Base-by-base conservation (phyloP, 2,113 vertebrate species). In the Megalops atlanticus region DNA sequence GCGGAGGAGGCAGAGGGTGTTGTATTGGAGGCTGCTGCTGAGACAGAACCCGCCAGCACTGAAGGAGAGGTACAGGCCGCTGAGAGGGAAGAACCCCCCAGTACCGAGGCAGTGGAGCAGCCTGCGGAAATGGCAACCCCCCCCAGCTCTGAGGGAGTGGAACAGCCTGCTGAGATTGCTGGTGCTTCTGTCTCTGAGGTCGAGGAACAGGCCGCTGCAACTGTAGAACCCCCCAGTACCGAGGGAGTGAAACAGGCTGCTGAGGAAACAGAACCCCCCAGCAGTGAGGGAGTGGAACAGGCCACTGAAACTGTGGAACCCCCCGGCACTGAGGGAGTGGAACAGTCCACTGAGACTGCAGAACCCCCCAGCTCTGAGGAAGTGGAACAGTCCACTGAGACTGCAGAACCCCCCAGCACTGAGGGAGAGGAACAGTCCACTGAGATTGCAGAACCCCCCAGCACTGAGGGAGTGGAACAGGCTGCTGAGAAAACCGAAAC, bases 1-100 rank as follows among this genome's bases (percentile, higher is more conserved):
- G 86, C 88, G 15, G 79, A 92, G 38, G 91, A 90, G 18, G 52
- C n/a, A 24, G 52, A n/a, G 52, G 21, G 3, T 58, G 52, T 58
- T 18, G 52, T 18, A 21, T 1, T n/a, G 33, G 38, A 24, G 54
- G 38, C 4, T 27, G 12, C 14, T 0, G 31, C 8, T 16, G 47
- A 15, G 74, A 41, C 41, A n/a, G n/a, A n/a, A n/a, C n/a, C n/a
- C n/a, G n/a, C n/a, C n/a, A n/a, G n/a, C n/a, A 58, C 31, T 18
- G 54, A 58, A 24, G 31, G 36, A n/a, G 47, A 36, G 16, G 36
- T 7, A 33, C 76, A 38, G 12, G 3, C 76, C 15, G 38, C 33
- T 21, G 49, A 12, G 18, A 52, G 16, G 18, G 38, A 36, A n/a
- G 38, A 21, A 33, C 33, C 16, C 5, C 21, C 74, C 36, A 71